Evolutionary conservation across 2,113 vertebrate genomes (phyloP).

Genomic region (Carassius gibelio): DNA sequence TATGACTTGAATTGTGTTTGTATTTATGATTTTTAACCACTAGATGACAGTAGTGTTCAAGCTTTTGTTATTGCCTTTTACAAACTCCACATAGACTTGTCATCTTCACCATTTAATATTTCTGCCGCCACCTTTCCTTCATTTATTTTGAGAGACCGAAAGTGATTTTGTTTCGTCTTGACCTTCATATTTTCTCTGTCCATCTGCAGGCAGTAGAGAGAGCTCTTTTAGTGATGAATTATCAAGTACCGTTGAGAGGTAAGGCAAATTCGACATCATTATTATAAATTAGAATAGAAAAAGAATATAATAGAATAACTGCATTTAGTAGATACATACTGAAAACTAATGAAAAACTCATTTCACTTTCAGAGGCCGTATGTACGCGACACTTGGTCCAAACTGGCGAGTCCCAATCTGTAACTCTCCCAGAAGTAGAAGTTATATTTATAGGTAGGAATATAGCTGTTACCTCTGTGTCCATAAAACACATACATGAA

Average conservation of each 20-base stretch:
- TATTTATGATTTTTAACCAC: neutral
- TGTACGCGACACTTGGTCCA: slow-evolving; percentile 93
- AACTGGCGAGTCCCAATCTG: slow-evolving; percentile 92
- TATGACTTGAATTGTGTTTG: neutral
- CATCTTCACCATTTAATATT: neutral
- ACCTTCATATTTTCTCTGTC: slow-evolving; percentile 10
- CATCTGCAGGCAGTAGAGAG: slow-evolving; percentile 88
- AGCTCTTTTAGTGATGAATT: slow-evolving; percentile 94
- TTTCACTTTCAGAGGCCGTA: slow-evolving; percentile 83
- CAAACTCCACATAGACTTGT: neutral
- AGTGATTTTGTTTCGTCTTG: neutral
- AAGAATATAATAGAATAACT: neutral
- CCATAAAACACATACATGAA: neutral
- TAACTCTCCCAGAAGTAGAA: slow-evolving; percentile 87
- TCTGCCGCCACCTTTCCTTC: neutral
- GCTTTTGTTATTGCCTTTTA: neutral
- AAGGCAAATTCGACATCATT: slow-evolving; percentile 57
- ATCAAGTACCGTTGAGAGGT: slow-evolving; percentile 90
- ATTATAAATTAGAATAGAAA: neutral
- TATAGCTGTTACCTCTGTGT: neutral
- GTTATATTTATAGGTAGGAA: slow-evolving; percentile 91
- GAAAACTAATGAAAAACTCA: too few relatives aligned
- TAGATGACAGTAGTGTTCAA: slow-evolving; percentile 21
- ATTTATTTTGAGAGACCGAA: neutral
- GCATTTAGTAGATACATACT: neutral